Conservation (phyloP, 2,797 vertebrate genomes). For the Gymnopithys bicolor region DNA sequence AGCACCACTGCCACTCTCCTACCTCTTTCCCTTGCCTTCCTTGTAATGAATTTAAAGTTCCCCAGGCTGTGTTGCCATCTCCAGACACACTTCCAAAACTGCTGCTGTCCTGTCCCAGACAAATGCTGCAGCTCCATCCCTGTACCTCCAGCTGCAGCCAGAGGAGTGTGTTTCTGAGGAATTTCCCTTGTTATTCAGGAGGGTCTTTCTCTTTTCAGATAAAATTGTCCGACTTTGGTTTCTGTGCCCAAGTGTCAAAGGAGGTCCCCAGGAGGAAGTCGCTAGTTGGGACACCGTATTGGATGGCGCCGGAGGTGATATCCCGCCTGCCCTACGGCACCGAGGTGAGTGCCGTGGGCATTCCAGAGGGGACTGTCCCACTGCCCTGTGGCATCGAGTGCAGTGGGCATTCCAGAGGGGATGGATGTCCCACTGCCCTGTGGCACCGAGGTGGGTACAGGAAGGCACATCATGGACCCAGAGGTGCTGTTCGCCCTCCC, state of each 20-base stretch:
- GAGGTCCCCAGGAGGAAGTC: constrained; percentile 98
- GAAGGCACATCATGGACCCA: neutral
- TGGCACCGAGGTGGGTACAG: neutral
- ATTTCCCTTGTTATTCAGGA: neutral
- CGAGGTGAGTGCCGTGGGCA: constrained; percentile 80
- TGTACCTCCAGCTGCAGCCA: neutral
- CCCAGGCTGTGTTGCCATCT: neutral
- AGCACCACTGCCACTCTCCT: neutral
- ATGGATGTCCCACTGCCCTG: too few species aligned
- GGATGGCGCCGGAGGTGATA: constrained; percentile 98
- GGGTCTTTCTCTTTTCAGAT: constrained; percentile 78
- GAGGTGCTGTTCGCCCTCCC: fast-evolving
- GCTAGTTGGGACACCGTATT: constrained; percentile 93
- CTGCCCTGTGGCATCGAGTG: too few species aligned
- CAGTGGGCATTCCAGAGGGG: too few species aligned
- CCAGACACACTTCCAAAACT: neutral
- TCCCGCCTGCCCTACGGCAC: constrained; percentile 96
- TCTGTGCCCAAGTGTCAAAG: constrained; percentile 98
- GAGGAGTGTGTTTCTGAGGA: neutral
- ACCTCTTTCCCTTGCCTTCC: neutral
- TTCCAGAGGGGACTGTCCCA: constrained; percentile 83
- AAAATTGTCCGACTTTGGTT: constrained; percentile 97
- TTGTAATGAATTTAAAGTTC: neutral
- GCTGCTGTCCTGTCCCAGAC: neutral
- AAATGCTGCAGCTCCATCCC: fast-evolving